Percentiles rank a stretch among this genome's conserved stretches.
These are phyloP conservation scores for Tenthredo scrophulariae DNA, from an alignment of 2,888 invertebrate genomes.

Conservation along the genomic window DNA sequence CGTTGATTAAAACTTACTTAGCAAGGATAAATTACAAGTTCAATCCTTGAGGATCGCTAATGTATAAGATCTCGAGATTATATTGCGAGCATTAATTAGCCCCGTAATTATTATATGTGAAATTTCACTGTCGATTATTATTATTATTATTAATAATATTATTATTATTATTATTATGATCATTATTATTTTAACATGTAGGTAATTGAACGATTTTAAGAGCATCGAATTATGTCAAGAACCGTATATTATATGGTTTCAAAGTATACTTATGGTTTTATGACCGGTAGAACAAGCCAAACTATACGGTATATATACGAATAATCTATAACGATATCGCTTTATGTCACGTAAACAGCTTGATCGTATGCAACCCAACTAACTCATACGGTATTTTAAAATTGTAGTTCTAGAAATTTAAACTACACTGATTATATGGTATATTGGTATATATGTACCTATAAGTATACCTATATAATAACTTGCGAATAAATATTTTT, in stretches of 20 bases:
- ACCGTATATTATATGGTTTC: background rate
- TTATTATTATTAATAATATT: background rate
- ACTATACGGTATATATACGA: background rate
- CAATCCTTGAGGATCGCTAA: conserved; percentile 23
- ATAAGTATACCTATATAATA: background rate
- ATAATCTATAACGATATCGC: conserved; percentile 36
- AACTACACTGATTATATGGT: background rate
- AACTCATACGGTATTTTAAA: background rate
- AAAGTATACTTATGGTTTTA: background rate
- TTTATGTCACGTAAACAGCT: conserved; percentile 39
- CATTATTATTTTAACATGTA: background rate
- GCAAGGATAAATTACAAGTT: conserved; percentile 24
- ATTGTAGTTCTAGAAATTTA: background rate
- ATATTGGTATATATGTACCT: background rate
- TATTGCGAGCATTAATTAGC: conserved; percentile 7
- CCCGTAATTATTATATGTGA: background rate
- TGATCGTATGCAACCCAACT: conserved; percentile 28
- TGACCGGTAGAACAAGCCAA: background rate
- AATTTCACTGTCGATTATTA: background rate
- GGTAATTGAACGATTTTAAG: background rate
- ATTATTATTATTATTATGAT: background rate
- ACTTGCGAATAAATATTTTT: background rate
- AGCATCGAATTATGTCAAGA: background rate
- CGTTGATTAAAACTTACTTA: conserved; percentile 53
- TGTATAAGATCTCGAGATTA: conserved; percentile 19